Base-by-base conservation (phyloP, 37 sponge, comb jelly and placozoan genomes). In the Diacarnus erythraeanus region DNA sequence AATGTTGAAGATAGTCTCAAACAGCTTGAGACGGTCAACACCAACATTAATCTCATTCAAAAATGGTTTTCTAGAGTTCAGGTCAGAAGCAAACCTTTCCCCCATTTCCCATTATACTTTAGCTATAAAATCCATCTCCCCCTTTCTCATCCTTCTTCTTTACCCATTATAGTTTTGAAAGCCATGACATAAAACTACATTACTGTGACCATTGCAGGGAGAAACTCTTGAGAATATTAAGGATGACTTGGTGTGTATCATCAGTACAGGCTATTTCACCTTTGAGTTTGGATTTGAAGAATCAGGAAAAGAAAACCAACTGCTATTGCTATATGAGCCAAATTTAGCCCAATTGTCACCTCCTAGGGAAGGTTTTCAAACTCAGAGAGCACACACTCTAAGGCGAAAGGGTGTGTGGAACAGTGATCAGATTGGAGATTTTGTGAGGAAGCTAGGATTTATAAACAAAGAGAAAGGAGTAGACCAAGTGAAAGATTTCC, bases 211-310 rank as follows among this genome's bases (percentile, higher is more conserved):
- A 47, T 47, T 47, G 78, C 59, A 91, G 89, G 92, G 94, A 39
- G 96, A 96, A 42, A 93, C 93, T 9, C 83, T 93, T 33, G 80
- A 96, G 66, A 93, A 83, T 47, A 91, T 96, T 22, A 76, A 90
- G 21, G 80, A 80, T 20, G 94, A 96, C 12, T 73, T 95, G 40
- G 90, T 86, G 10, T 38, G 59, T 44, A 82, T 95, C 58, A 67
- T 95, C 27, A 42, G 70, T 0, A 87, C 93, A 30, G 96, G 96
- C 17, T 10, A 64, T 36, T 91, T 71, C 70, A 64, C 77, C 30
- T 89, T 95, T 73, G 29, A 35, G 12, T 67, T 90, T 20, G 30
- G 42, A 37, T 20, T 25, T 18, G 57, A 69, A 57, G 20, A 21
- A 18, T 20, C 18, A 5, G 33, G 33, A 31, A 47, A 12, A 6